Evolutionary conservation across 2,888 invertebrate genomes (phyloP).

Genomic region (Monopis laevigella): DNA sequence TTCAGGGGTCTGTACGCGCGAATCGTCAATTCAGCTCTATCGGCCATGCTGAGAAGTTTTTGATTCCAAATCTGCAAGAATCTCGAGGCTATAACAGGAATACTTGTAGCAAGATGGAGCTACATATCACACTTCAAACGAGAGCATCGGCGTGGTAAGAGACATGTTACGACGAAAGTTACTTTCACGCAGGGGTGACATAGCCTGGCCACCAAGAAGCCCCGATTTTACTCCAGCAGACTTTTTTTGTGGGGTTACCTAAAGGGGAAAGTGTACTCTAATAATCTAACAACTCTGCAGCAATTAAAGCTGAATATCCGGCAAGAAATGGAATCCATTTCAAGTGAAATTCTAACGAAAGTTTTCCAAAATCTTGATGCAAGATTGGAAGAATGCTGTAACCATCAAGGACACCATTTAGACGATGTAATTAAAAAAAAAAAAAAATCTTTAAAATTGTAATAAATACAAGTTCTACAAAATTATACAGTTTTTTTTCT

Average conservation of each 20-base stretch:
- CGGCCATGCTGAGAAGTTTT: too few species aligned
- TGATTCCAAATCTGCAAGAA: too few species aligned
- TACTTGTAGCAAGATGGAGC: conserved; percentile 20
- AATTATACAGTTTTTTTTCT: too few species aligned
- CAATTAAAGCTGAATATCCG: conserved; percentile 3
- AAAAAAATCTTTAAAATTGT: background rate
- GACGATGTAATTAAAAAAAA: conserved; percentile 1
- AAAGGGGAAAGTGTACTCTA: too few species aligned
- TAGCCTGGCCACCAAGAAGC: conserved; percentile 12
- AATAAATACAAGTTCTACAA: background rate
- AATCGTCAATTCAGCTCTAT: too few species aligned
- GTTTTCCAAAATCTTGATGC: conserved; percentile 13
- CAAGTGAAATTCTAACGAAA: background rate
- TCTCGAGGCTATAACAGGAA: too few species aligned
- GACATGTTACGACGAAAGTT: conserved; percentile 18
- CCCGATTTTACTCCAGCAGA: conserved; percentile 9
- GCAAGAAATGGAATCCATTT: conserved; percentile 8
- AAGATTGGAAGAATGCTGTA: conserved; percentile 13
- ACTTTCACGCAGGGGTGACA: conserved; percentile 18
- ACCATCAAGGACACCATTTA: conserved; percentile 9
- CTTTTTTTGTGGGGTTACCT: conserved; percentile 12
- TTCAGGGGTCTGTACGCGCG: too few species aligned
- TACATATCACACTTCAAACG: conserved; percentile 19
- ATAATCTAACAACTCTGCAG: background rate
- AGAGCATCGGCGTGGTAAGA: conserved; percentile 15